These are phyloP conservation scores for Tetragonula clypearis DNA, from an alignment of 1,140 invertebrate species.

Conservation along the genomic window DNA sequence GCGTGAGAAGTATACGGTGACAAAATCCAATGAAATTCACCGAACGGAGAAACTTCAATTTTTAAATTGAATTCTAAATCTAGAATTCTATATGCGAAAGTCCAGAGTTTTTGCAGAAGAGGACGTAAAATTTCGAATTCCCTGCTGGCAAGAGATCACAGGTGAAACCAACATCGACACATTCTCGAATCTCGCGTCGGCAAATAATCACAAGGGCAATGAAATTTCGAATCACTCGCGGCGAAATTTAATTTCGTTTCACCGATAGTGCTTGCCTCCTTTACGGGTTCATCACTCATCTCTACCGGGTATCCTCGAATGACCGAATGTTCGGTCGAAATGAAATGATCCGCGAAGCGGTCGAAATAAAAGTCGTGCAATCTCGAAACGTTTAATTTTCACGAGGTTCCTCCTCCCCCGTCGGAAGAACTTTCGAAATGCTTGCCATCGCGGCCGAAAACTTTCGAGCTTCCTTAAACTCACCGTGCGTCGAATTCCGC, in stretches of 20 bases:
- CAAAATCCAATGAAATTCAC: too few relatives aligned
- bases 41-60: too few relatives aligned
- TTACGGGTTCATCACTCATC: background rate
- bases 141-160: too few relatives aligned
- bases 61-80: too few relatives aligned
- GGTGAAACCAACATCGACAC: too few relatives aligned
- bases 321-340: too few relatives aligned
- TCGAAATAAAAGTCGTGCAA: background rate
- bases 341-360: background rate
- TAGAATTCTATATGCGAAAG: too few relatives aligned
- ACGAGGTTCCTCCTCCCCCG: background rate
- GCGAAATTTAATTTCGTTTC: background rate
- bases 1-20: too few relatives aligned
- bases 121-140: too few relatives aligned
- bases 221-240: background rate
- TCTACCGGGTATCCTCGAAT: background rate
- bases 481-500: background rate
- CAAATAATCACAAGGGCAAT: too few relatives aligned
- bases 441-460: background rate
- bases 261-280: background rate
- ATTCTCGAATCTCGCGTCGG: too few relatives aligned
- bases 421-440: slow-evolving; percentile 3
- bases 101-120: too few relatives aligned
- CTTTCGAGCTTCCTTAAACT: slow-evolving; percentile 16
- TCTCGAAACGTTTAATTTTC: slow-evolving; percentile 16